Evolutionary conservation across 2,113 vertebrate species (phyloP).

Genomic region (Tachysurus vachellii): DNA sequence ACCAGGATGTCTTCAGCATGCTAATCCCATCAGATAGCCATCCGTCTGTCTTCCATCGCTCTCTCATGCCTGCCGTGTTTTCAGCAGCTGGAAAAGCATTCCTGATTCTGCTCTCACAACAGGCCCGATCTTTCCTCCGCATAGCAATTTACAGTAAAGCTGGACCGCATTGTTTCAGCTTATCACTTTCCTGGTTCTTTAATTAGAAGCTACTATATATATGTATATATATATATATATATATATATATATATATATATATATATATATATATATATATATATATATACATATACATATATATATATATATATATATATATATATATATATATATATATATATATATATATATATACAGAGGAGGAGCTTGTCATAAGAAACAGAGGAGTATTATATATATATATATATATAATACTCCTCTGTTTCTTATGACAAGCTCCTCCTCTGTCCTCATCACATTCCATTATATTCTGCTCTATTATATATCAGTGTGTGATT

Average conservation of each 20-base stretch:
- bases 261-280: too few relatives aligned
- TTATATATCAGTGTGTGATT: background rate
- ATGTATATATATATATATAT: too few relatives aligned
- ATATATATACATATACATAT: too few relatives aligned
- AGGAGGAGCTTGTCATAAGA: background rate
- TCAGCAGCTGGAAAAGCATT: constrained; percentile 79
- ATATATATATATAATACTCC: too few relatives aligned
- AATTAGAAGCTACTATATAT: background rate
- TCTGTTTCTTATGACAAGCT: background rate
- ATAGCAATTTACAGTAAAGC: constrained; percentile 39
- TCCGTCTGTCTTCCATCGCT: constrained; percentile 68
- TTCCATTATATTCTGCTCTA: constrained; percentile 23
- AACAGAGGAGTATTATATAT: too few relatives aligned
- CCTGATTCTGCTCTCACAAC: constrained; percentile 53
- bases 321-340: too few relatives aligned
- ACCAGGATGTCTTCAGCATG: constrained; percentile 72
- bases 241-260: too few relatives aligned
- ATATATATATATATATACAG: too few relatives aligned
- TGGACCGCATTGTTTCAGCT: background rate
- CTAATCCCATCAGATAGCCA: constrained; percentile 72
- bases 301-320: too few relatives aligned
- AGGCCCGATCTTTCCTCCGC: constrained; percentile 27
- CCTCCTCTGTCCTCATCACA: background rate
- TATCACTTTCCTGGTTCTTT: background rate
- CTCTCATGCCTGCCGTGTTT: constrained; percentile 71